Conservation (phyloP, 2,797 vertebrate genomes). For the Microctenopoma stevenorrisi region DNA sequence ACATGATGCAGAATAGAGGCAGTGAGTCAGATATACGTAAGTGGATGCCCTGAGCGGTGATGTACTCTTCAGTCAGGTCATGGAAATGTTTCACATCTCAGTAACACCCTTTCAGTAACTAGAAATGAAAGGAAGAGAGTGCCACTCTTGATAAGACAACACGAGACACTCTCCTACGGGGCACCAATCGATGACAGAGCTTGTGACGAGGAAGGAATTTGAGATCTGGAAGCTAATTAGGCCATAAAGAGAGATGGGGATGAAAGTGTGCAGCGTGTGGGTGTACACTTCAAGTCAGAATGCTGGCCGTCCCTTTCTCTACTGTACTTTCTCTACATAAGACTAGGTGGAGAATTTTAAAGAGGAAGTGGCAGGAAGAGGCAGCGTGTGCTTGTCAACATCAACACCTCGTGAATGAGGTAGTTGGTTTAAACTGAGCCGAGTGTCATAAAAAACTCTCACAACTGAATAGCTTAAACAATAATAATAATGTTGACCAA, state of each 20-base stretch:
- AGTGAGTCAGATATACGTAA: conserved; percentile 13
- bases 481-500: too few species aligned
- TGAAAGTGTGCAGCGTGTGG: conserved; percentile 20
- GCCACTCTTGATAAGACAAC: conserved; percentile 9
- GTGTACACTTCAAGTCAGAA: conserved; percentile 14
- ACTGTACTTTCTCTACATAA: not conserved
- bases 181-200: not conserved
- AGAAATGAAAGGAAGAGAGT: not conserved
- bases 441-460: too few species aligned
- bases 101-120: not conserved
- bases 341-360: not conserved
- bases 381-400: too few species aligned
- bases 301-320: not conserved
- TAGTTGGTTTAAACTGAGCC: not conserved
- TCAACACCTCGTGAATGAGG: too few species aligned
- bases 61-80: conserved; percentile 3
- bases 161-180: not conserved
- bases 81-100: conserved; percentile 14
- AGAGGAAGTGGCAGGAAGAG: not conserved
- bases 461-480: too few species aligned
- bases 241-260: conserved; percentile 15
- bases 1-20: conserved; percentile 46
- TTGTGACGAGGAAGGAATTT: conserved; percentile 7
- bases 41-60: conserved; percentile 4
- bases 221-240: conserved; percentile 22